Evolutionary conservation across 2,113 vertebrate species (phyloP), one percentile per base, ranked within the genome.

Genomic region (Leucosticte australis): DNA sequence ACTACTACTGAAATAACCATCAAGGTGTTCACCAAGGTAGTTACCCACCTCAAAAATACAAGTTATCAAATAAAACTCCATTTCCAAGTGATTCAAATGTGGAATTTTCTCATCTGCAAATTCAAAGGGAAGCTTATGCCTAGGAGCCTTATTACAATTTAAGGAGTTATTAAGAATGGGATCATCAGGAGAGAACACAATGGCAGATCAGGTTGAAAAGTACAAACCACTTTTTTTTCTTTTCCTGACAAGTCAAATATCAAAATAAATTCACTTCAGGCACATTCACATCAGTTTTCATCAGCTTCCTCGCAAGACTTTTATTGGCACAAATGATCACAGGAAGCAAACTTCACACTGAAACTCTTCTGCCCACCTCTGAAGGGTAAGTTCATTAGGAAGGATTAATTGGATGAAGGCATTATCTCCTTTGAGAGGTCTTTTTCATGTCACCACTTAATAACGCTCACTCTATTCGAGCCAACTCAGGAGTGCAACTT

Each of bases 251-350:
- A 86, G 79, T 92, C 79, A 78, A 86, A 96, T 95, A 95, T 94
- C 93, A 96, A 92, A 96, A 96, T 42, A 80, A 83, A 90, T 90
- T 94, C 88, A 78, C 85, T 90, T 96, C 88, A 90, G 93, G 90
- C 92, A 92, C 76, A 81, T 78, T 81, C 93, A 64, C 79, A 78
- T 86, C 52, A 42, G 68, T 92, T 90, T 75, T 83, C 87, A 71
- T 83, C 55, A 71, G 60, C 41, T 59, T 83, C 78, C 85, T 92
- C 1, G 0, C 44, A 59, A 55, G 79, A 60, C 79, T 93, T 96
- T 95, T 83, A 96, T 90, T 90, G 65, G 88, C 79, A 83, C 60
- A 83, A 78, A 93, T 92, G 93, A 94, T 89, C 92, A 94, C 79
- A 92, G 93, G 94, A 92, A 94, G 90, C 68, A 93, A 95, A 94